A percentile compares a stretch with the other conserved stretches of the same genome.
phyloP scores from a whole-genome alignment of 2,888 invertebrate species.

The Drosophila prolongata region DNA sequence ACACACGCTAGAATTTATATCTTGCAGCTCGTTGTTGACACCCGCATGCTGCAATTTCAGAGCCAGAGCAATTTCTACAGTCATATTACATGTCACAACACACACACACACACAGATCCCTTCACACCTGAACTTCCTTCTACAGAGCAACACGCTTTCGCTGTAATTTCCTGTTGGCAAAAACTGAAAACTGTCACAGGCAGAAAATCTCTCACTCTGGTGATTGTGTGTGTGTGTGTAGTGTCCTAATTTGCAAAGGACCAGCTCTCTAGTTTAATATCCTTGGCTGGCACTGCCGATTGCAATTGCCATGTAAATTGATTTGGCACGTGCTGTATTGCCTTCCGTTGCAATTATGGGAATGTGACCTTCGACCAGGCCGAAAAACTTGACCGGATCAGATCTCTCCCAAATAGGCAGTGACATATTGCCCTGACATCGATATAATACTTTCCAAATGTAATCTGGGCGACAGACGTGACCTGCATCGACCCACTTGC shows the following conservation, averaged over 20 bases:
- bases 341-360: conserved; percentile 29
- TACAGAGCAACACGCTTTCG: conserved; percentile 71
- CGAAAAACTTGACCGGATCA: conserved; percentile 22
- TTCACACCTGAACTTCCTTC: conserved; percentile 62
- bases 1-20: conserved; percentile 21
- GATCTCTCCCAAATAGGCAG: conserved; percentile 35
- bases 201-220: neutral
- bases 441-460: conserved; percentile 42
- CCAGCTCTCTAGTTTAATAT: conserved; percentile 25
- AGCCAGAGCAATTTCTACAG: conserved; percentile 56
- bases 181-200: conserved; percentile 30
- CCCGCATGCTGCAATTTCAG: conserved; percentile 55
- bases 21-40: conserved; percentile 62
- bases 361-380: conserved; percentile 25
- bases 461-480: conserved; percentile 58
- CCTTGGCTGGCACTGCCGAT: conserved; percentile 14
- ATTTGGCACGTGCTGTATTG: conserved; percentile 42
- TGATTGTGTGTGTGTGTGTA: conserved; percentile 15
- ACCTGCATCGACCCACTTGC: conserved; percentile 70
- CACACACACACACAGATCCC: neutral
- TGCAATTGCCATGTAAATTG: conserved; percentile 45
- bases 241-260: conserved; percentile 35
- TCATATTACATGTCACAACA: conserved; percentile 70
- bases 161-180: conserved; percentile 70
- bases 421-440: conserved; percentile 47